A percentile compares a stretch with the other conserved stretches of the same genome.
These are phyloP conservation scores for Oceanodroma tethys DNA, from an alignment of 2,113 vertebrate species.

Conservation along the genomic window DNA sequence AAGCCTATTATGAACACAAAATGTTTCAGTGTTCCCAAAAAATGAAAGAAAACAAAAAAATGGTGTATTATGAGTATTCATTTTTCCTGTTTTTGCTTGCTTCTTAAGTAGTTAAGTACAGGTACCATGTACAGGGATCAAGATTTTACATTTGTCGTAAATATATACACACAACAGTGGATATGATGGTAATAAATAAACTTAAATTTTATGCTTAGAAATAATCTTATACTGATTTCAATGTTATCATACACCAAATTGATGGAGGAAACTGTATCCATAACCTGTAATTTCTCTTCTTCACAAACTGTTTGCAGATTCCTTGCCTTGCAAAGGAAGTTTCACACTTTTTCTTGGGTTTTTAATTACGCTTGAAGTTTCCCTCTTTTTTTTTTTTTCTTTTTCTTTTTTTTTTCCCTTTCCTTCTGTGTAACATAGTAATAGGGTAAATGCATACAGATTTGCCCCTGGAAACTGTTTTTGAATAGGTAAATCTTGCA, in stretches of 20 bases:
- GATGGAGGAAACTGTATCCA: not conserved
- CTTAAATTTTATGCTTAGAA: not conserved
- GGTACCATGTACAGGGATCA: not conserved
- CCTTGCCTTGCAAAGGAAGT: not conserved
- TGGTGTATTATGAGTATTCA: fast-evolving
- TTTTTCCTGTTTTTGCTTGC: not conserved
- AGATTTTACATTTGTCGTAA: not conserved
- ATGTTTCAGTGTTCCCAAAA: not conserved
- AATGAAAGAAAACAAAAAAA: not conserved
- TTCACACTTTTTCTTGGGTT: not conserved
- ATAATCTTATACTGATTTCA: not conserved
- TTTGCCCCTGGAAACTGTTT: not conserved
- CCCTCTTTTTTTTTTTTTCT: too few species aligned
- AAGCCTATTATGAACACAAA: not conserved
- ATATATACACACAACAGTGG: not conserved
- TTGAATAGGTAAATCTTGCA: not conserved
- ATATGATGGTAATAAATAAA: not conserved
- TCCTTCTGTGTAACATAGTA: not conserved
- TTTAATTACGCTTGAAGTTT: not conserved
- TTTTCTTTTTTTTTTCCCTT: fast-evolving
- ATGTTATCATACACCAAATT: not conserved
- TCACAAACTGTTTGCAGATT: not conserved
- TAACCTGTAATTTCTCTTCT: not conserved
- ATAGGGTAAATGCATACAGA: not conserved
- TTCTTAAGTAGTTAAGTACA: not conserved